Evolutionary conservation across 2,113 vertebrate genomes (phyloP), one percentile per base, ranked within the genome.

Genomic region (Bujurquina vittata): DNA sequence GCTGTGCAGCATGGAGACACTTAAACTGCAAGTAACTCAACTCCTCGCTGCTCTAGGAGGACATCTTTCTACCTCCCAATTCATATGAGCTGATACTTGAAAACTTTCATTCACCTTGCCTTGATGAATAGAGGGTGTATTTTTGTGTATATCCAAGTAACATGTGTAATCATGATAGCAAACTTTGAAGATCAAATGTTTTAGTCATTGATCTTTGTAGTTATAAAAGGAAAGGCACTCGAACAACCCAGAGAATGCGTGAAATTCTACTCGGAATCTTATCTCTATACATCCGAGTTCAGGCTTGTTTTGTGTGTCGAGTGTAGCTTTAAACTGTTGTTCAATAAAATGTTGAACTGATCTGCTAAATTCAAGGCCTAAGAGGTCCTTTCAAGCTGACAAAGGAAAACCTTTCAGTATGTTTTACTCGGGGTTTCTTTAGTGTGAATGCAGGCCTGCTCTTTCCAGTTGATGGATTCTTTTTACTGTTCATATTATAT

Each of bases 1-100:
- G 11, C 61, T 62, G 23, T 67, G 79, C 88, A 75, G 81, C 85
- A 84, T 56, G 56, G 89, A 90, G 85, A 90, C 85, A 80, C 77
- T 86, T 63, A 60, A 80, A 88, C 76, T 60, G 74, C 31, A 22
- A 81, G 80, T 81, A 88, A 90, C 85, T 90, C 84, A 75, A 80
- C 86, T 89, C 73, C 59, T 52, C 40, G 75, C 40, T 8, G 52
- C 84, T 88, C 85, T 79, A 74, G 2, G 20, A 87, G 82, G 87
- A 85, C 61, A 26, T 55, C 54, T 11, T 1, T 11, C 72, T 17
- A 61, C 75, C 54, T 85, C n/a, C 35, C 23, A 58, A 56, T 84
- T 85, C 85, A 88, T 69, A 74, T 46, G 31, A 61, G 57, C 55
- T 76, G 54, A 52, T 84, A 79, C 75, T 3, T 78, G 46, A 85